These are phyloP conservation scores for Arctopsyche grandis DNA, from an alignment of 1,140 invertebrate species.

Conservation along the genomic window DNA sequence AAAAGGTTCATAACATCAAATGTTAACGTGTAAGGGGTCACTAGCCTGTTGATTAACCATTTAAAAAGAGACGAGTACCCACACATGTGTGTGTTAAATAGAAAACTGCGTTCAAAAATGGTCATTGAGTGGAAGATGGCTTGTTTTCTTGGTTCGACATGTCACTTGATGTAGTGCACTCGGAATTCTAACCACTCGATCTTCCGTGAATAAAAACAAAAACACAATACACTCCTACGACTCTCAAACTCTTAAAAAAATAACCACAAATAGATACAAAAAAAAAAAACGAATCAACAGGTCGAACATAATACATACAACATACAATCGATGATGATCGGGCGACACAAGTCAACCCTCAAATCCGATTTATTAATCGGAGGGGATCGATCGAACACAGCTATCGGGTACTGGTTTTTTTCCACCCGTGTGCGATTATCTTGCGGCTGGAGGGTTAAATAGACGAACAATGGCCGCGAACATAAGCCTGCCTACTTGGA, in stretches of 20 bases:
- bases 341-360: background rate
- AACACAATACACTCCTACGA: background rate
- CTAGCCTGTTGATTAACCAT: too few species aligned
- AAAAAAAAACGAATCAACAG: background rate
- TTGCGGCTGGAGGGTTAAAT: background rate
- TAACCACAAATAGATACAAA: background rate
- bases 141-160: conserved; percentile 31
- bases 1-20: too few species aligned
- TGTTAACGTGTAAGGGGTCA: too few species aligned
- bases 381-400: background rate
- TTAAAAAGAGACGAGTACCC: too few species aligned
- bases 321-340: too few species aligned
- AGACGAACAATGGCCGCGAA: conserved; percentile 20
- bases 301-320: background rate
- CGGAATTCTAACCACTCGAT: conserved; percentile 10
- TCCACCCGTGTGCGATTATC: background rate
- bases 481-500: conserved; percentile 45
- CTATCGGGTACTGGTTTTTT: background rate
- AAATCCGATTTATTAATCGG: conserved; percentile 8
- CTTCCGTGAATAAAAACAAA: background rate
- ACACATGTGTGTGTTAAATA: background rate
- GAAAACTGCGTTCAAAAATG: conserved; percentile 16
- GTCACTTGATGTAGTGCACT: conserved; percentile 31
- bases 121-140: conserved; percentile 31
- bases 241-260: background rate